Percentiles rank a stretch among this genome's conserved stretches.
phyloP scores from a whole-genome alignment of 2,797 vertebrate species.

The Sebastes alutus region DNA sequence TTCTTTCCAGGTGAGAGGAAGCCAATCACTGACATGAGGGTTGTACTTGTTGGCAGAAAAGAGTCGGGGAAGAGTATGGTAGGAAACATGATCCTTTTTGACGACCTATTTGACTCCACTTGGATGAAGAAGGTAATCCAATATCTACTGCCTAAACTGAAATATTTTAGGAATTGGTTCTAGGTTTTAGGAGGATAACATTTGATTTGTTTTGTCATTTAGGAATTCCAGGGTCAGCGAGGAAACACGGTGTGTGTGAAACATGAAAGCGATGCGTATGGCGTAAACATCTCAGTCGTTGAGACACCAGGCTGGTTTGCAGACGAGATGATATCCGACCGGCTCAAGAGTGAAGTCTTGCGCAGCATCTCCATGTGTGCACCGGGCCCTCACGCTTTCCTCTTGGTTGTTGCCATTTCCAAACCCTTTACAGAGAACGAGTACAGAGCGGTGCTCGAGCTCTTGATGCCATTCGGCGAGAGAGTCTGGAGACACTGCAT shows the following conservation, averaged over 20 bases:
- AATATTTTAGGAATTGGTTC: background rate
- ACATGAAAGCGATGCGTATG: background rate
- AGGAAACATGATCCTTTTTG: slow-evolving; percentile 45
- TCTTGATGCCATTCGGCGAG: slow-evolving; percentile 44
- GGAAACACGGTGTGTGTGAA: background rate
- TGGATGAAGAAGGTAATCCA: slow-evolving; percentile 1
- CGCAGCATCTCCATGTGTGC: slow-evolving; percentile 40
- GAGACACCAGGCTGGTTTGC: slow-evolving; percentile 50
- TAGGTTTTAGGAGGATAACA: background rate
- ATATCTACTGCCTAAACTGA: background rate
- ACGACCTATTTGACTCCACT: background rate
- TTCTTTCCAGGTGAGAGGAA: slow-evolving; percentile 5
- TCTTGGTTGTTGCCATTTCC: slow-evolving; percentile 49
- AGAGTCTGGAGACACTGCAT: slow-evolving; percentile 57
- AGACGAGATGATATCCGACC: background rate
- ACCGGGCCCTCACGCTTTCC: slow-evolving; percentile 52
- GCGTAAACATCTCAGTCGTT: slow-evolving; percentile 12
- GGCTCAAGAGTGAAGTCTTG: slow-evolving; percentile 29
- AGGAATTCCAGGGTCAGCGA: slow-evolving; percentile 7
- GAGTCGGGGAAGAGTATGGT: slow-evolving; percentile 37
- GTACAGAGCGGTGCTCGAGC: background rate
- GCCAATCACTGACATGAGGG: slow-evolving; percentile 11
- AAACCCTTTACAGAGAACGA: slow-evolving; percentile 53
- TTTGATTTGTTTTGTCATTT: background rate
- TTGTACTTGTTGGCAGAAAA: slow-evolving; percentile 47